A percentile compares a stretch with the other conserved stretches of the same genome.
These are phyloP conservation scores for Ornithoptera alexandrae DNA, from an alignment of 2,888 invertebrate species.

Conservation along the genomic window DNA sequence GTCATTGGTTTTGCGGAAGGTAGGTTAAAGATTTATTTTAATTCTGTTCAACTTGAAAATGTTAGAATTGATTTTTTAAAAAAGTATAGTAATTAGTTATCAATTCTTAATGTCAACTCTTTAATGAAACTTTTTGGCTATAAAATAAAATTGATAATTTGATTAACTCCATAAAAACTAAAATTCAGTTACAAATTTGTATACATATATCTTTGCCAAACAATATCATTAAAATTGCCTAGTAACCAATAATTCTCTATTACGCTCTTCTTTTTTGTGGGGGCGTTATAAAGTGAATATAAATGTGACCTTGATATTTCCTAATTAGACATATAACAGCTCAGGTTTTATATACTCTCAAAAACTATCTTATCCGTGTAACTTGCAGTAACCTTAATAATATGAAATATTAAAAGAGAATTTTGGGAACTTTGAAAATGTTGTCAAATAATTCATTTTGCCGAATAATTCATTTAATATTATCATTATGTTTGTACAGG, in stretches of 20 bases:
- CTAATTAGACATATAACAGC: not conserved
- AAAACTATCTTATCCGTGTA: not conserved
- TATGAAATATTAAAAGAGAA: not conserved
- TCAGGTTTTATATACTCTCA: not conserved
- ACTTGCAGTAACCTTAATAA: not conserved
- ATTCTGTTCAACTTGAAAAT: constrained; percentile 5
- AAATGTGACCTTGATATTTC: not conserved
- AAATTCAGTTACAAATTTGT: no score
- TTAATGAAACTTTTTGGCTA: not conserved
- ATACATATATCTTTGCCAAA: no score
- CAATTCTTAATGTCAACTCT: not conserved
- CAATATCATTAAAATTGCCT: no score
- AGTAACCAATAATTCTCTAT: not conserved
- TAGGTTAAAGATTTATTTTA: not conserved
- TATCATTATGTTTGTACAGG: not conserved
- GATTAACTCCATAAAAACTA: no score
- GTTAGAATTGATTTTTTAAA: not conserved
- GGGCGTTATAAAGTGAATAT: not conserved
- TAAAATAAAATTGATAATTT: not conserved
- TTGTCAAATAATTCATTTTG: not conserved
- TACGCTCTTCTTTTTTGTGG: not conserved
- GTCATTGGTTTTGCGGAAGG: not conserved
- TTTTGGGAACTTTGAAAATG: not conserved
- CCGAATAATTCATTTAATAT: not conserved
- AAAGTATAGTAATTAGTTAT: not conserved